Base-by-base conservation (phyloP, 2,113 vertebrate genomes). In the Ceratotherium simum region DNA sequence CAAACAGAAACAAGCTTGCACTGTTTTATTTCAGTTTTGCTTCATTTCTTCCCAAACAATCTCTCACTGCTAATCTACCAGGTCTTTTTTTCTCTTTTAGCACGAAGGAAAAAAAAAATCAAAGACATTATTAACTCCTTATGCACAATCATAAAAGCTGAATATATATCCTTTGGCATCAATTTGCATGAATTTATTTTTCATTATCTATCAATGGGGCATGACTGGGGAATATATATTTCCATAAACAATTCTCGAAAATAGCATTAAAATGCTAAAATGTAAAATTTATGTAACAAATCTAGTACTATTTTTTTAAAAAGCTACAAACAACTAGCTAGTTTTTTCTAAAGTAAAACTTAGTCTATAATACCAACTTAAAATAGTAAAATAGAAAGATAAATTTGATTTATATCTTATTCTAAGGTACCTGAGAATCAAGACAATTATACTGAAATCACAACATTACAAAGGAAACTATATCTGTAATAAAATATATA, bases 11-110 rank as follows among this genome's bases (percentile, higher is more conserved):
- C 97, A 98, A 98, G 88, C 97, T 97, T 96, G 97, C 92, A 98
- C 98, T 99, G 98, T 98, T 98, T 98, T 98, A 98, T 98, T 98
- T 99, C 98, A 98, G 98, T 97, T 98, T 98, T 98, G 98, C 98
- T 98, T 98, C 98, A 98, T 98, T 98, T 99, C 98, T 98, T 92
- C 98, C 97, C 96, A 98, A 98, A 99, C 98, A 98, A 98, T 98
- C 98, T 98, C 97, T 98, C 97, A 96, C 79, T 98, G 67, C 95
- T 98, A 97, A 96, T 98, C 97, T 97, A 98, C 92, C 42, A 97
- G 93, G 56, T 70, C 90, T 29, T 27, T 83, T 91, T 78, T 46
- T 33, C 91, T 85, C 79, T 91, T 96, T 97, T 83, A 93, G 76
- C 5, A 64, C 36, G 36, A 76, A 56, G 0, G 14, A n/a, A 36